Evolutionary conservation across 2,113 vertebrate genomes (phyloP).

Genomic region (Neolamprologus kungweensis): DNA sequence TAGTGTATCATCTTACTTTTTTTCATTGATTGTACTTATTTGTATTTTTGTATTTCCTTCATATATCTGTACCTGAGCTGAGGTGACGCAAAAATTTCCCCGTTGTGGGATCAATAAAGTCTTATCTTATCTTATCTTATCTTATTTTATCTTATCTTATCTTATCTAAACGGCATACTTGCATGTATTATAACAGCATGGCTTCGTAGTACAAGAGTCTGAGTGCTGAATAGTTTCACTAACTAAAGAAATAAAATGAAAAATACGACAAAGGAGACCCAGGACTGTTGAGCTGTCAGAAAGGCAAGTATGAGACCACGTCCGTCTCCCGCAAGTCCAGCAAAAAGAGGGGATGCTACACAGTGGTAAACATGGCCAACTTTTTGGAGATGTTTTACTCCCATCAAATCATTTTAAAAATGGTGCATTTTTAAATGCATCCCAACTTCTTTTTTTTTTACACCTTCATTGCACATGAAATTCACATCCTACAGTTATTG

Average conservation of each 20-base stretch:
- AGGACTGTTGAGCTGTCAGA: neutral
- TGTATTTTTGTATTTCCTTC: too few relatives aligned
- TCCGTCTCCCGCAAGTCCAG: fast-evolving
- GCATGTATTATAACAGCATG: neutral
- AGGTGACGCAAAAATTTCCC: too few relatives aligned
- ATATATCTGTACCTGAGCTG: too few relatives aligned
- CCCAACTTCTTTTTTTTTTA: neutral
- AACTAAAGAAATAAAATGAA: neutral
- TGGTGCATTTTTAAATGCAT: neutral
- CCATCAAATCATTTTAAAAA: neutral
- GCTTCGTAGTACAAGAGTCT: neutral
- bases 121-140: too few relatives aligned
- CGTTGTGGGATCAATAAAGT: too few relatives aligned
- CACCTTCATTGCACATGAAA: neutral
- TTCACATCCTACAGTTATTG: neutral
- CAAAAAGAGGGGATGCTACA: neutral
- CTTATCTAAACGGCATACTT: neutral
- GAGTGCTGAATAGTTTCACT: neutral
- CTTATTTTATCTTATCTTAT: too few relatives aligned
- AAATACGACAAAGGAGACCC: neutral
- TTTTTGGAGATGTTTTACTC: neutral
- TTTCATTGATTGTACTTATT: too few relatives aligned
- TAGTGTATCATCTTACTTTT: too few relatives aligned
- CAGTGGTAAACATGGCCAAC: fast-evolving
- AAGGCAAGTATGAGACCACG: neutral